Conservation (phyloP, 2,113 vertebrate genomes). For the Semicossyphus pulcher region DNA sequence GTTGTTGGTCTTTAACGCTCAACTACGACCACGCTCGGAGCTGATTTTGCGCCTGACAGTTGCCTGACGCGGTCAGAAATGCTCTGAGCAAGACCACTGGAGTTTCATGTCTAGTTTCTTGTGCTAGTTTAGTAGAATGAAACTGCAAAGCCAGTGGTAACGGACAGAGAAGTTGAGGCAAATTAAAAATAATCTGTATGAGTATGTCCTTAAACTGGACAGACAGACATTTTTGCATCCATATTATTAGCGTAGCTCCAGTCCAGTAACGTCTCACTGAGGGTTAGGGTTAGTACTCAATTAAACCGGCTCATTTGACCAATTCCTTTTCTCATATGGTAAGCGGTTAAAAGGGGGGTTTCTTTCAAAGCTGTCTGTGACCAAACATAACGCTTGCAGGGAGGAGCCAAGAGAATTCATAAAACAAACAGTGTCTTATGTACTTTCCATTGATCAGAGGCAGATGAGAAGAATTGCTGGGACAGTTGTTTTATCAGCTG, state of each 20-base stretch:
- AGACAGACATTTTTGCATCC: no score
- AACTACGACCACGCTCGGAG: not conserved
- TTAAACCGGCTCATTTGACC: not conserved
- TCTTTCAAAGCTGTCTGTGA: not conserved
- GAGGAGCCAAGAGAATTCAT: not conserved
- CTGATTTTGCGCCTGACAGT: conserved; percentile 1
- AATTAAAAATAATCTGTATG: conserved; percentile 7
- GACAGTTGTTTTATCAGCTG: no score
- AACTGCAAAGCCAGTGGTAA: not conserved
- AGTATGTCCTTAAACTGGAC: no score
- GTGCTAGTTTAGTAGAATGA: no score
- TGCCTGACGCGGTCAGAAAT: not conserved
- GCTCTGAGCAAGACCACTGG: not conserved
- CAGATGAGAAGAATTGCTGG: no score
- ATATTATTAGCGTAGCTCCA: not conserved
- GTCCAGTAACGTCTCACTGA: not conserved
- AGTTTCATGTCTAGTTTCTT: not conserved
- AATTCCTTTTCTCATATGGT: not conserved
- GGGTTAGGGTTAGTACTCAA: no score
- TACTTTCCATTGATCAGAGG: no score
- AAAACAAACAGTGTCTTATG: no score
- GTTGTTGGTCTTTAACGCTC: not conserved
- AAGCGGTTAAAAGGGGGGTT: no score
- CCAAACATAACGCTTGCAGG: not conserved
- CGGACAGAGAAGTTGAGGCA: not conserved